Evolutionary conservation across 2,888 invertebrate genomes (phyloP), one percentile per base, ranked within the genome.

Genomic region (Ennomos fuscantarius): DNA sequence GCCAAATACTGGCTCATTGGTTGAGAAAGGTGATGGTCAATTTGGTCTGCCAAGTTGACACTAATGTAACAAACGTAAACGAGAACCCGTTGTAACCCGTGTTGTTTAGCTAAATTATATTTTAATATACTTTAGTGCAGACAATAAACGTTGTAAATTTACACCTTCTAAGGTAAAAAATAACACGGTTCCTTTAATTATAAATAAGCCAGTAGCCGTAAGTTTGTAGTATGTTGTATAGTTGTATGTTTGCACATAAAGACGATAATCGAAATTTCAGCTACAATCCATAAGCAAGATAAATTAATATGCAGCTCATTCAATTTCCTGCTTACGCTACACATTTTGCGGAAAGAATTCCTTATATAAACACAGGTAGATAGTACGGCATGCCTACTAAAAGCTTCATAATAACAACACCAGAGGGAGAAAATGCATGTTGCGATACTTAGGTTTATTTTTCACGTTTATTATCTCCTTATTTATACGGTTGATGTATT

Each of bases 401-500:
- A 65, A 68, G 56, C 65, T 59, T 62, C 55, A 55, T 55, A 58
- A 65, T 45, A 61, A 67, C 47, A 62, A 60, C 54, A 60, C 44
- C 49, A 59, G 37, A 61, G 53, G 42, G 55, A 51, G 63, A 60
- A 62, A 64, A 63, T 60, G 58, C 62, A 63, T 54, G 49, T 43
- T 37, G 45, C 35, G 32, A 53, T 51, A 60, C 52, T 65, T 60
- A 54, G 56, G 56, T 63, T 59, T 63, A 65, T 65, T 65, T 67
- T 62, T 65, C 63, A 63, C 58, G 65, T 65, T 62, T 67, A 67
- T 67, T 65, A 65, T 65, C 49, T 60, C 53, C 56, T 57, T 61
- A 46, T 63, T 65, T 65, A 63, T 60, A 55, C 55, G 55, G 57
- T 51, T 52, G 56, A 47, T 44, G 55, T 53, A 64, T 62, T 24